Evolutionary conservation across 2,797 vertebrate genomes (phyloP), one percentile per base, ranked within the genome.

Genomic region (Sebastes matsubarae): DNA sequence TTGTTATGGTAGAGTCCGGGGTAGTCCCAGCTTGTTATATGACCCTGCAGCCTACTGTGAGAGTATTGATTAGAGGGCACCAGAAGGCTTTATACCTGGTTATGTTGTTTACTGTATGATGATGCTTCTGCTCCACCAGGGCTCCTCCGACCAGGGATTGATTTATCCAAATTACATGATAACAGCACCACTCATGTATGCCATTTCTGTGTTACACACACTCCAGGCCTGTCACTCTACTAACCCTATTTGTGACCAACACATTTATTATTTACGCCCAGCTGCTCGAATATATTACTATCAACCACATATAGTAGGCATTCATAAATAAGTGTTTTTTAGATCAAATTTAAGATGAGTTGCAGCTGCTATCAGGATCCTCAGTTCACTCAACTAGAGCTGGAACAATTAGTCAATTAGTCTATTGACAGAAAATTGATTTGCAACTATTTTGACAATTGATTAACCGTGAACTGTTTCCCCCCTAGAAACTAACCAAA

Each of bases 51-150:
- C 63, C 60, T 68, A 68, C 34, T 59, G 72, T 16, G 72, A 68
- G 58, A 69, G 12, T 91, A 90, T 90, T 81, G 88, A 93, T 89
- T 58, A 75, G 77, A 87, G 79, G 80, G 84, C 81, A 87, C 46
- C 83, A 77, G 67, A 54, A 81, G 80, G 65, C 71, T 87, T 87
- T 71, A 75, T 71, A 79, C 71, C 59, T 76, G 86, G 38, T 86
- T 72, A 60, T 80, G 81, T 84, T 87, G 89, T 86, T 89, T 87
- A 88, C 86, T 83, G 55, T 71, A n/a, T 58, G 69, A 59, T 32
- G 59, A 57, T 22, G 50, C 34, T 25, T 60, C 27, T 79, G 73
- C 75, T 81, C 68, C 77, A 66, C 67, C 77, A 63, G 42, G 55
- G n/a, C 70, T 72, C n/a, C 68, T 60, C n/a, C 64, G 63, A 73